phyloP scores from a whole-genome alignment of 1,140 invertebrate genomes.

The Temnothorax longispinosus region DNA sequence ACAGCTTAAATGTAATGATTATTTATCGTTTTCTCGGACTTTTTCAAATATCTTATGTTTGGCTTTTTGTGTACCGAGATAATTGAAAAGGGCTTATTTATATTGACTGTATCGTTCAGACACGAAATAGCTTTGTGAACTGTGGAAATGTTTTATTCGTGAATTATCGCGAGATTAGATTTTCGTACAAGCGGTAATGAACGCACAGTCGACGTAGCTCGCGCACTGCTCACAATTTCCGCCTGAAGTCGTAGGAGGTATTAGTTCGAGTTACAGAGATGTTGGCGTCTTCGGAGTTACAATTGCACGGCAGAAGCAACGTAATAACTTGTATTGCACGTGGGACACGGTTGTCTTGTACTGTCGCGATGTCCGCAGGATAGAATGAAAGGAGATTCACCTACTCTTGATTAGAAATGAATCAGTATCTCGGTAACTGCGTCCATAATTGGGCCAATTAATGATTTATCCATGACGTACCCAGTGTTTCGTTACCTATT shows the following conservation, averaged over 20 bases:
- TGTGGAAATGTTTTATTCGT: slow-evolving; percentile 19
- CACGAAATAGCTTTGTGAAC: slow-evolving; percentile 7
- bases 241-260: slow-evolving; percentile 36
- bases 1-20: neutral
- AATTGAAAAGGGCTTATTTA: neutral
- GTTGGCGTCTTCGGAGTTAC: slow-evolving; percentile 42
- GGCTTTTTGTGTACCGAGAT: neutral
- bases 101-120: neutral
- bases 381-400: slow-evolving; percentile 6
- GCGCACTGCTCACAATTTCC: slow-evolving; percentile 45
- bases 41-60: neutral
- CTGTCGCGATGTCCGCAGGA: slow-evolving; percentile 11
- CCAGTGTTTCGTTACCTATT: slow-evolving; percentile 11
- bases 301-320: slow-evolving; percentile 53
- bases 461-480: slow-evolving; percentile 23
- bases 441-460: slow-evolving; percentile 24
- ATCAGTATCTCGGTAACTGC: slow-evolving; percentile 8
- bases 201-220: neutral
- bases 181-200: slow-evolving; percentile 35
- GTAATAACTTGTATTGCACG: slow-evolving; percentile 55
- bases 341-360: slow-evolving; percentile 40
- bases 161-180: slow-evolving; percentile 53
- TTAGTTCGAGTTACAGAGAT: slow-evolving; percentile 55
- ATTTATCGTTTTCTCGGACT: neutral
- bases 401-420: slow-evolving; percentile 32